A percentile compares a stretch with the other conserved stretches of the same genome.
These are phyloP conservation scores for Drosophila anomalata DNA, from an alignment of 2,888 invertebrate species.

Conservation along the genomic window DNA sequence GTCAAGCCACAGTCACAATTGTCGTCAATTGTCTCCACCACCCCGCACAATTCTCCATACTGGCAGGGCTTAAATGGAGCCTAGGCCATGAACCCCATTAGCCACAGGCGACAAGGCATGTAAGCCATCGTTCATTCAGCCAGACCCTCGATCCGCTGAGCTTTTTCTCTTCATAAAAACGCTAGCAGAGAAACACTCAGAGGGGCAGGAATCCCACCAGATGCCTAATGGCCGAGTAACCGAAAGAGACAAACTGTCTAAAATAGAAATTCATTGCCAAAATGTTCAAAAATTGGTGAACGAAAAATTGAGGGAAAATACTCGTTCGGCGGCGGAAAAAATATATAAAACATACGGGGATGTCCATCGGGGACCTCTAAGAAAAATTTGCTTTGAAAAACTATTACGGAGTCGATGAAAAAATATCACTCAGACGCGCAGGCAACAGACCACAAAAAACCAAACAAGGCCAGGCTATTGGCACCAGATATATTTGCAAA, in stretches of 20 bases:
- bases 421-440: slow-evolving; percentile 56
- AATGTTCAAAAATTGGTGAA: slow-evolving; percentile 63
- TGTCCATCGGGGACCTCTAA: slow-evolving; percentile 51
- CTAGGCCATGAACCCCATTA: slow-evolving; percentile 60
- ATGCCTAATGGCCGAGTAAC: not conserved
- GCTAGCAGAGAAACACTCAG: slow-evolving; percentile 50
- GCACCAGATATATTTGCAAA: slow-evolving; percentile 48
- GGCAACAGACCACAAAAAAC: slow-evolving; percentile 5
- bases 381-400: slow-evolving; percentile 68
- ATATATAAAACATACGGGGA: not conserved
- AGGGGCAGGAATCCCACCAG: not conserved
- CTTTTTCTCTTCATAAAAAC: slow-evolving; percentile 76
- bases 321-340: too few relatives aligned
- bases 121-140: slow-evolving; percentile 47
- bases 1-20: not conserved
- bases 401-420: slow-evolving; percentile 60
- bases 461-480: not conserved
- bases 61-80: slow-evolving; percentile 40
- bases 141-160: slow-evolving; percentile 61
- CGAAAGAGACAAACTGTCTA: slow-evolving; percentile 2
- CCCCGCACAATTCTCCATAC: slow-evolving; percentile 3
- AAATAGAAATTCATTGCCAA: slow-evolving; percentile 69
- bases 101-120: slow-evolving; percentile 58
- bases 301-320: slow-evolving; percentile 62
- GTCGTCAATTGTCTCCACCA: not conserved